Evolutionary conservation across 92 coral and sea anemone species (phyloP), one percentile per base, ranked within the genome.

Genomic region (Zoanthus gigantus): DNA sequence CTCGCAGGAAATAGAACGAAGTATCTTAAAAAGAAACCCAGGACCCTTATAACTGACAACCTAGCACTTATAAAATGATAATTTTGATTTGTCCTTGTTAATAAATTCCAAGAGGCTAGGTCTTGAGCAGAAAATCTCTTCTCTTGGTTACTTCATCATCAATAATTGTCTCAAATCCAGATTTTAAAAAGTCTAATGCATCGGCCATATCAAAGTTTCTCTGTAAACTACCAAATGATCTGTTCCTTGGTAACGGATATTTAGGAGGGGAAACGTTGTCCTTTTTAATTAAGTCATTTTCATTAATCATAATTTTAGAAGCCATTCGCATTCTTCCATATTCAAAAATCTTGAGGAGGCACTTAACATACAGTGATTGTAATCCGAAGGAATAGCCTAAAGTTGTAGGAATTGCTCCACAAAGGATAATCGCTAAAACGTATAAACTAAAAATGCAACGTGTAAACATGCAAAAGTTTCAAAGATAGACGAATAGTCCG

Each of bases 161-260:
- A 52, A 84, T 2, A 73, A 71, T 63, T 65, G 94, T 98, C 94
- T 96, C 99, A 87, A 89, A 94, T 12, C 98, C 99, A 88, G 89
- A 93, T 57, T 92, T 90, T 63, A 85, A 90, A 89, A 96, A 95
- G 58, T 92, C 95, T 75, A 94, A 66, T 23, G 96, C 91, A 91
- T 96, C 99, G 79, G 88, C 90, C 88, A 96, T 65, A 31, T 93
- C 87, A 68, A 96, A 96, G 47, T 95, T 95, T 87, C 98, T 91
- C 84, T 96, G 99, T 58, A 96, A 91, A 10, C 98, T 92, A 79
- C 95, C 99, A 96, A 96, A 93, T 63, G 99, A 96, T 60, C 96
- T 89, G 89, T 96, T 96, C 56, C 94, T 93, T 34, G 98, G 98
- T n/a, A n/a, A n/a, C n/a, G n/a, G n/a, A n/a, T n/a, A n/a, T n/a